These are phyloP conservation scores for Acleris laterana DNA, from an alignment of 2,888 invertebrate genomes.

Conservation along the genomic window DNA sequence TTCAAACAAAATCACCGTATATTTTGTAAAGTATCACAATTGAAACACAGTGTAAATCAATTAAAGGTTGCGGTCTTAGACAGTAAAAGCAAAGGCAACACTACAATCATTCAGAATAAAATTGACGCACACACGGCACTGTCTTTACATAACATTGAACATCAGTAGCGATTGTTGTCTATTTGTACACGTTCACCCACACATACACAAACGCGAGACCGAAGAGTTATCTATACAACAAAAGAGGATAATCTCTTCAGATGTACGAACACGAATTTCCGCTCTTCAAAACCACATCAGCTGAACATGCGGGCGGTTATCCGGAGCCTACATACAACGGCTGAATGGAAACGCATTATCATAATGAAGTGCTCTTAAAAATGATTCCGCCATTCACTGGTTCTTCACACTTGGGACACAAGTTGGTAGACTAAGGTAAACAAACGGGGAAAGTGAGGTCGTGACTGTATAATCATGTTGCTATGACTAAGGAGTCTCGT, in stretches of 20 bases:
- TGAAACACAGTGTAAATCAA: no score
- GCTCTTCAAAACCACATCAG: conserved; percentile 9
- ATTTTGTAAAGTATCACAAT: no score
- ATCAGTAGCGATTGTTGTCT: no score
- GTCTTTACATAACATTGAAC: no score
- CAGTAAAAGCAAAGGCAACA: no score
- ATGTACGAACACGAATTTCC: conserved; percentile 5
- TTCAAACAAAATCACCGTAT: no score
- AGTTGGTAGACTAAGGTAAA: not conserved
- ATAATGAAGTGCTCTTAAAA: conserved; percentile 62
- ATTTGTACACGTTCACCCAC: no score
- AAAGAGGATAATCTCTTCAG: conserved; percentile 13
- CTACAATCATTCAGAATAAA: no score
- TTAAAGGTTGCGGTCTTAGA: no score
- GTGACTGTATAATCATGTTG: not conserved
- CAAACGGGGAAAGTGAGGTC: conserved; percentile 1
- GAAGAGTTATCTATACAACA: conserved; percentile 2
- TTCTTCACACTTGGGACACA: conserved; percentile 6
- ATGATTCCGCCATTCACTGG: conserved; percentile 52
- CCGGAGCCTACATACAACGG: conserved; percentile 46
- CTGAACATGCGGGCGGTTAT: conserved; percentile 8
- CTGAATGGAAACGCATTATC: conserved; percentile 62
- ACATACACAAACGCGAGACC: no score
- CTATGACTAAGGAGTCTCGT: not conserved
- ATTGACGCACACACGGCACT: no score